Conservation (phyloP, 2,888 invertebrate species). For the Lasioglossum zephyrum region DNA sequence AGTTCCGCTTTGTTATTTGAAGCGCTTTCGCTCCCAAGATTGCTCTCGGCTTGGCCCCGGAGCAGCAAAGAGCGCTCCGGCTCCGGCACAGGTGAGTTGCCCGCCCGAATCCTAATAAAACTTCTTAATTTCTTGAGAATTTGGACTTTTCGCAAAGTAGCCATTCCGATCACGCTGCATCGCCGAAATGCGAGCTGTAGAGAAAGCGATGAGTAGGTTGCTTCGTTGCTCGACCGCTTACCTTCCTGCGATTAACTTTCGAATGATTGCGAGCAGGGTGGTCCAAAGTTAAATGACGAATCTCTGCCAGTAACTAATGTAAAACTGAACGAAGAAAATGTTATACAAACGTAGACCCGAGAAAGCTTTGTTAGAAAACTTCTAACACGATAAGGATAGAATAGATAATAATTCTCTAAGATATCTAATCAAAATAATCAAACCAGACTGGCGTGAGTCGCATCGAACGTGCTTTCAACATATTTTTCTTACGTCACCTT, state of each 20-base stretch:
- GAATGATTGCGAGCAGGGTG: slow-evolving; percentile 23
- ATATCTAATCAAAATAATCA: too few relatives aligned
- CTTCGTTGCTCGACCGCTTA: slow-evolving; percentile 52
- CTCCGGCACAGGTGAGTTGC: slow-evolving; percentile 5
- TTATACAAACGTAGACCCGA: neutral
- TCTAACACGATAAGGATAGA: neutral
- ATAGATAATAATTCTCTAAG: neutral
- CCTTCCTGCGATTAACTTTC: slow-evolving; percentile 36
- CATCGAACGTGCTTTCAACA: too few relatives aligned
- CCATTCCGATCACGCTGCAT: slow-evolving; percentile 14
- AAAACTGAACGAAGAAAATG: neutral
- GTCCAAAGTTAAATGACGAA: slow-evolving; percentile 9
- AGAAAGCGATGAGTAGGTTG: slow-evolving; percentile 27
- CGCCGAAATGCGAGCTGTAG: slow-evolving; percentile 33
- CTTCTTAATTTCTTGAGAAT: neutral
- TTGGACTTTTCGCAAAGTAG: slow-evolving; percentile 19
- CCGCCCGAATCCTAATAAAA: neutral
- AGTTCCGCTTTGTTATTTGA: neutral
- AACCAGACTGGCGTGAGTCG: too few relatives aligned
- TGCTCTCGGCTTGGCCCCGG: neutral
- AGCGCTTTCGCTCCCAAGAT: neutral
- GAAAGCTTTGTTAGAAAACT: neutral
- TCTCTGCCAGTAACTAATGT: neutral
- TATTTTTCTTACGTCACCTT: neutral
- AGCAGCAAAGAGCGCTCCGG: neutral